Percentiles rank a stretch among this genome's conserved stretches.
Conservation (phyloP, 2,888 invertebrate species). For the Sphaerolaimus hirsutus region DNA sequence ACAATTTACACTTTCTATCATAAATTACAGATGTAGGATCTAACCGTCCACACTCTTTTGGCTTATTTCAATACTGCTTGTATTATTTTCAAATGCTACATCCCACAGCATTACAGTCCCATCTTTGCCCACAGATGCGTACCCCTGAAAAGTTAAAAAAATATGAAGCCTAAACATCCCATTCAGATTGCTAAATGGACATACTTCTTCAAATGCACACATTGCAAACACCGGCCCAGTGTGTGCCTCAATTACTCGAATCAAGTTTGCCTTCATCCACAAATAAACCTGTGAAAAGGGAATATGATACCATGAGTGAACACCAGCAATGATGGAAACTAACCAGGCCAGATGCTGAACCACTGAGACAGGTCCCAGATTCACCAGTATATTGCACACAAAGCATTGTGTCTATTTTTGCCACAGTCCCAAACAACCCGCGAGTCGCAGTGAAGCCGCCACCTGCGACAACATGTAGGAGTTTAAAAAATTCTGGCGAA, state of each 20-base stretch:
- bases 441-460: constrained; percentile 29
- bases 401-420: constrained; percentile 28
- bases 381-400: constrained; percentile 26
- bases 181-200: neutral
- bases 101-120: constrained; percentile 29
- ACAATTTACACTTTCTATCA: too few species aligned
- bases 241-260: constrained; percentile 27
- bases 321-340: too few species aligned
- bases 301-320: too few species aligned
- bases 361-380: constrained; percentile 23
- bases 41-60: too few species aligned
- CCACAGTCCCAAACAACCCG: constrained; percentile 27
- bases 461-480: constrained; percentile 12
- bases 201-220: constrained; percentile 27
- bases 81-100: constrained; percentile 26
- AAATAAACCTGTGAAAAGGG: too few species aligned
- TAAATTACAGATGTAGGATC: too few species aligned
- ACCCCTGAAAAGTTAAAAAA: constrained; percentile 19
- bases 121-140: constrained; percentile 31
- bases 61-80: too few species aligned
- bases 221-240: constrained; percentile 29
- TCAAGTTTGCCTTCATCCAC: constrained; percentile 25
- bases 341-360: constrained; percentile 27
- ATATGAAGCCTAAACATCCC: neutral
- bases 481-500: too few species aligned